Conservation (phyloP, 2,797 vertebrate species). For the Helicolenus hilgendorfi region DNA sequence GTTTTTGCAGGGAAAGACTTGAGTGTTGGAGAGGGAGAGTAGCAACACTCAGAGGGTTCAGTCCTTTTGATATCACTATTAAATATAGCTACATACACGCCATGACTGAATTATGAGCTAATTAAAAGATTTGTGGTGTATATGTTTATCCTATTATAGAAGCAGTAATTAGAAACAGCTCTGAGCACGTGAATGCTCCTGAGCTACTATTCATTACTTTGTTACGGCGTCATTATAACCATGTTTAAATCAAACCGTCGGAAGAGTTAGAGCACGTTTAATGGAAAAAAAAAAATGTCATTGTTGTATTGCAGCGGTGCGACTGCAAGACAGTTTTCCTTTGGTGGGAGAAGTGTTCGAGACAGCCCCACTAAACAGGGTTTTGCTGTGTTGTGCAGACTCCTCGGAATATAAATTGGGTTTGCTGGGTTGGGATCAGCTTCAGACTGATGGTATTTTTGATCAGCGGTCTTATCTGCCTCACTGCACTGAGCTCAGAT, state of each 20-base stretch:
- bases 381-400: not conserved
- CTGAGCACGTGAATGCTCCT: not conserved
- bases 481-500: not conserved
- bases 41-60: constrained; percentile 25
- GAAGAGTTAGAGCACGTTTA: not conserved
- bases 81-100: constrained; percentile 16
- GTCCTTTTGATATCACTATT: constrained; percentile 17
- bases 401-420: not conserved
- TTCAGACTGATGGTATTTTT: constrained; percentile 5
- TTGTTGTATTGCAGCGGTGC: not conserved
- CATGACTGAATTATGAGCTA: constrained; percentile 45
- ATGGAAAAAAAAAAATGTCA: not conserved
- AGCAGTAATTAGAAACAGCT: constrained; percentile 30
- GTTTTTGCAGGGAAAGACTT: constrained; percentile 50
- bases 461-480: not conserved
- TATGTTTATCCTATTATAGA: constrained; percentile 28
- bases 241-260: not conserved
- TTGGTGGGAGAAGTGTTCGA: not conserved
- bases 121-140: constrained; percentile 57
- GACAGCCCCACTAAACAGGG: not conserved
- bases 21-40: constrained; percentile 35
- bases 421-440: not conserved
- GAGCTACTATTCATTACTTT: constrained; percentile 23
- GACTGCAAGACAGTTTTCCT: not conserved
- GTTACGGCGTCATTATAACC: constrained; percentile 19